A percentile compares a stretch with the other conserved stretches of the same genome.
Conservation (phyloP, 2,888 invertebrate genomes). For the Agrypnus murinus region DNA sequence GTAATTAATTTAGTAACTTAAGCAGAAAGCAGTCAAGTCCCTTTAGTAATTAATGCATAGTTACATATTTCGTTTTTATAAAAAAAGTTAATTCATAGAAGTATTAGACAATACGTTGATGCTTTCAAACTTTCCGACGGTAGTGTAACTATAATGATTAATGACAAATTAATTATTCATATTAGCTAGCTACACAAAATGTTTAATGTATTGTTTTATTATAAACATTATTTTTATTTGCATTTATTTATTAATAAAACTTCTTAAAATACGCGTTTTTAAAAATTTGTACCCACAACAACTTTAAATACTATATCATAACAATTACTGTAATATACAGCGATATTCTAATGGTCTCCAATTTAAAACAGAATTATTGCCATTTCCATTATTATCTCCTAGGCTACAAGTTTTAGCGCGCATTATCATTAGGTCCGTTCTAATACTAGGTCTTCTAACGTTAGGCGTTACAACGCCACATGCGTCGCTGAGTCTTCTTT, state of each 20-base stretch:
- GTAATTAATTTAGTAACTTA: no score
- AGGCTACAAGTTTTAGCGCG: conserved; percentile 86
- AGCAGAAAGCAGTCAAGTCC: no score
- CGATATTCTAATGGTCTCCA: conserved; percentile 63
- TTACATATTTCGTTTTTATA: no score
- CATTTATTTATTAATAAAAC: neutral
- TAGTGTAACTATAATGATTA: no score
- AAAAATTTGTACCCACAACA: conserved; percentile 36
- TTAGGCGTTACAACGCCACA: conserved; percentile 93
- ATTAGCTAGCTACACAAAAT: no score
- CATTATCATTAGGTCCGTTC: conserved; percentile 92
- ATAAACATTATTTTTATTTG: no score
- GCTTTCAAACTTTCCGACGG: no score
- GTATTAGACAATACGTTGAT: no score
- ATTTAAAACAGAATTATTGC: conserved; percentile 65
- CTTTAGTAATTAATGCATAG: no score
- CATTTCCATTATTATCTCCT: conserved; percentile 77
- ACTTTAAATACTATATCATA: conserved; percentile 10
- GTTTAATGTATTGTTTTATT: no score
- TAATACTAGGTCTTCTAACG: conserved; percentile 88
- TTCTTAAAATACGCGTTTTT: conserved; percentile 22
- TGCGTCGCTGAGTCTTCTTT: conserved; percentile 88
- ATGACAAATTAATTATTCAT: no score
- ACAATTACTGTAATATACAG: conserved; percentile 63
- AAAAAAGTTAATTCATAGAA: no score